Percentiles rank a stretch among this genome's conserved stretches.
phyloP scores from a whole-genome alignment of 2,888 invertebrate genomes.

The Tricholauxania praeusta region DNA sequence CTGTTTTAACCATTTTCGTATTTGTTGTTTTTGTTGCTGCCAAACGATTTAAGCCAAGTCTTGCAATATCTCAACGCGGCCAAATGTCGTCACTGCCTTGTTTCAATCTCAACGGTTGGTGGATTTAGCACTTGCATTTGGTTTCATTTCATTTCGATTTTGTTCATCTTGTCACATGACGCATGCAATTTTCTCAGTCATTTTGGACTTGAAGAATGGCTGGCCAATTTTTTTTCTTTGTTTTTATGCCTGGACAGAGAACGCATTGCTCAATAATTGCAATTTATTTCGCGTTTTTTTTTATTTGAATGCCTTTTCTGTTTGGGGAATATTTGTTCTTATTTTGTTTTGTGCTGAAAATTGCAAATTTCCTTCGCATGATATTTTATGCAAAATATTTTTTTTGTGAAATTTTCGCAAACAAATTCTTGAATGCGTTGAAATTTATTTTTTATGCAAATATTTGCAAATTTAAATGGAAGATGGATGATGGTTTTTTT shows the following conservation, averaged over 20 bases:
- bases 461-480: too few species aligned
- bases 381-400: conserved; percentile 38
- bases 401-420: background rate
- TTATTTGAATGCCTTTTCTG: background rate
- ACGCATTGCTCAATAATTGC: conserved; percentile 26
- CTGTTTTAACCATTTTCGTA: conserved; percentile 14
- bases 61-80: background rate
- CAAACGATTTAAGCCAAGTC: background rate
- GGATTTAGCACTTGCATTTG: background rate
- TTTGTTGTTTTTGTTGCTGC: conserved; percentile 1
- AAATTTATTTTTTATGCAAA: conserved; percentile 31
- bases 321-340: background rate
- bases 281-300: conserved; percentile 20
- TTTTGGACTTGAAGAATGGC: background rate
- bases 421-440: conserved; percentile 18
- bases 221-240: too few species aligned
- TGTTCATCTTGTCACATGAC: conserved; percentile 25
- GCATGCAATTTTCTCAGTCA: conserved; percentile 27
- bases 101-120: background rate
- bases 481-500: too few species aligned
- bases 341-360: conserved; percentile 25
- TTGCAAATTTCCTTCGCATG: conserved; percentile 36
- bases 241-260: too few species aligned
- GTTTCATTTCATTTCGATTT: conserved; percentile 9
- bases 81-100: background rate